A percentile compares a stretch with the other conserved stretches of the same genome.
Conservation (phyloP, 1,140 invertebrate genomes). For the Drosophila takahashii region DNA sequence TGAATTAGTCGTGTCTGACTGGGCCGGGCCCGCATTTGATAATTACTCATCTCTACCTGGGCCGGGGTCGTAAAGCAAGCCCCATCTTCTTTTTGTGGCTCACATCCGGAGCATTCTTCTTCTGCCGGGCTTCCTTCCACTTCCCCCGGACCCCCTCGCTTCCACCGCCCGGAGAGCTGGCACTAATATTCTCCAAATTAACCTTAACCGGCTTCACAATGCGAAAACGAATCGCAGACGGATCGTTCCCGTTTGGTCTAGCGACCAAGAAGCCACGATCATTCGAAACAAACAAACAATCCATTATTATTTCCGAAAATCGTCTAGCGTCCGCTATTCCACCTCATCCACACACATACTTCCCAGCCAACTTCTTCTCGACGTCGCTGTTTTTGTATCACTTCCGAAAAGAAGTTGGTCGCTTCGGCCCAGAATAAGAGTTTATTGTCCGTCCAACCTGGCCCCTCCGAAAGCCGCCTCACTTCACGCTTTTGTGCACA, state of each 20-base stretch:
- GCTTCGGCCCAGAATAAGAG: conserved; percentile 57
- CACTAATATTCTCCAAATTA: conserved; percentile 75
- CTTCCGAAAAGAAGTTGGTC: conserved; percentile 70
- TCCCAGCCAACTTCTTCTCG: conserved; percentile 11
- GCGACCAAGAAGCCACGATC: conserved; percentile 30
- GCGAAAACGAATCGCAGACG: conserved; percentile 57
- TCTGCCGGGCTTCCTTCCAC: conserved; percentile 35
- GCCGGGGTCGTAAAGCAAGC: conserved; percentile 51
- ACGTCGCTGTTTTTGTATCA: conserved; percentile 13
- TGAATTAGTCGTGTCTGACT: conserved; percentile 58
- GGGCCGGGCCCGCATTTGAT: conserved; percentile 35
- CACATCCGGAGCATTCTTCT: conserved; percentile 74
- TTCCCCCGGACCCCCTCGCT: neutral
- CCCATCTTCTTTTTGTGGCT: conserved; percentile 60
- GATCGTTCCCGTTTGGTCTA: conserved; percentile 58
- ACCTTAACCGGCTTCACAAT: conserved; percentile 80
- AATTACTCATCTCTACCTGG: conserved; percentile 41
- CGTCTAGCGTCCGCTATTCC: conserved; percentile 53
- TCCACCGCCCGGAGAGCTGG: conserved; percentile 12
- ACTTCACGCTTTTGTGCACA: conserved; percentile 79
- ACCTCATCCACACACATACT: conserved; percentile 1
- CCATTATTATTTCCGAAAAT: conserved; percentile 66
- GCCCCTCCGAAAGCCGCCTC: conserved; percentile 21
- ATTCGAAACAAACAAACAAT: conserved; percentile 31
- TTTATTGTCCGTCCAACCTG: conserved; percentile 70